Evolutionary conservation across 1,140 invertebrate genomes (phyloP), one percentile per base, ranked within the genome.

Genomic region (Achatina immaculata): DNA sequence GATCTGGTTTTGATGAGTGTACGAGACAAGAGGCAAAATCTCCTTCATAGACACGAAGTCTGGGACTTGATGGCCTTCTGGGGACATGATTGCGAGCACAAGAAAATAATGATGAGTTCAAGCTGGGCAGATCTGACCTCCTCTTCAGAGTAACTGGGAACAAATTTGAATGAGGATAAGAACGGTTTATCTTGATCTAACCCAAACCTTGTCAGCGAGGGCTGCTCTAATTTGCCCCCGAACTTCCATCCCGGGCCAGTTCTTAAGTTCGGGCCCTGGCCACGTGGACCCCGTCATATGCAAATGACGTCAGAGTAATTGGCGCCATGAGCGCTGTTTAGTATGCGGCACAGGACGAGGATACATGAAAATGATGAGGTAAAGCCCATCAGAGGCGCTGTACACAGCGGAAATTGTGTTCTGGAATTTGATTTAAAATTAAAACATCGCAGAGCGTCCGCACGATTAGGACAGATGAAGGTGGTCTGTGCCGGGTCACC

Each of bases 341-440:
- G 62, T 78, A 68, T 68, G 76, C 76, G 42, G 19, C 7, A 0
- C 16, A 1, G 43, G 58, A 0, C 6, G 1, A 3, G 75, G 75
- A 62, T 78, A 78, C 75, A 78, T 34, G 76, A 78, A 78, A 78
- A 78, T 78, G 76, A 78, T 78, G 76, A 78, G 76, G 36, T 66
- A 78, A 40, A 62, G 62, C 58, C 16, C 62, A 78, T 68, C 76
- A 58, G 24, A 43, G 65, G 76, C 36, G 58, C 62, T 28, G 76
- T 1, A 31, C 38, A 14, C 2, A 43, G 42, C 9, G 76, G 76
- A 78, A 66, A 78, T 78, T 78, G 62, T 78, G 55, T 68, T 34
- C 76, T 78, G 76, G 62, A 78, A 68, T 78, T 78, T 78, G 76
- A 68, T 78, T 78, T 78, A 78, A 78, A 78, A 78, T 68, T 78